Percentiles rank a stretch among this genome's conserved stretches.
Evolutionary conservation across 2,797 vertebrate species (phyloP).

Genomic region (Orientallactaga sibirica): DNA sequence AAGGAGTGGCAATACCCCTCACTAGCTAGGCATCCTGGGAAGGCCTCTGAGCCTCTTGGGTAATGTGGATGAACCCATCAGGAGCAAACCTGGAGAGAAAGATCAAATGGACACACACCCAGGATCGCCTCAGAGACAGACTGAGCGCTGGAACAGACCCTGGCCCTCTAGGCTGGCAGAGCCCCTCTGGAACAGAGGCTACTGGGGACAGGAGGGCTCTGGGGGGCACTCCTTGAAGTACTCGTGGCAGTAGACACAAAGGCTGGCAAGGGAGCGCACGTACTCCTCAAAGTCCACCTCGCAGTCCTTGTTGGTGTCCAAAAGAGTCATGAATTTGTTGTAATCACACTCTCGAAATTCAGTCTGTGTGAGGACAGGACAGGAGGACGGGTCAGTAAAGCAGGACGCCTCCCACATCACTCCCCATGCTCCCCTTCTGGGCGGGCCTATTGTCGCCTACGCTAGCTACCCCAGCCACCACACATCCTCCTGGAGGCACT

Average conservation of each 20-base stretch:
- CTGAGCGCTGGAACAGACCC: not conserved
- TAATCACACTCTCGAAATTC: slow-evolving; percentile 76
- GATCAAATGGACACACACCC: not conserved
- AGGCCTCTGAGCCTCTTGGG: not conserved
- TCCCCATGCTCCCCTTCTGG: rapidly evolving
- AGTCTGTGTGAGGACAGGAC: not conserved
- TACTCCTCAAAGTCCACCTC: slow-evolving; percentile 90
- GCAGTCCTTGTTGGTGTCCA: slow-evolving; percentile 88
- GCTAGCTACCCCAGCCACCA: not conserved
- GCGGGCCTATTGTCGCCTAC: too few relatives aligned
- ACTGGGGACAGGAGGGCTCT: slow-evolving; percentile 60
- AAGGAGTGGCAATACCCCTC: too few relatives aligned
- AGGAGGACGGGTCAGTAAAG: too few relatives aligned
- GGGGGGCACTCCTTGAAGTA: slow-evolving; percentile 72
- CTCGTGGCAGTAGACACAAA: slow-evolving; percentile 87
- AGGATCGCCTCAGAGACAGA: not conserved
- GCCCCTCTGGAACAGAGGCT: not conserved
- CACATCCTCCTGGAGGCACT: not conserved
- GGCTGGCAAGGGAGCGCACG: slow-evolving; percentile 79
- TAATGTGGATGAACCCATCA: not conserved
- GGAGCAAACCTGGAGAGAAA: not conserved
- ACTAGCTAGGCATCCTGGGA: not conserved
- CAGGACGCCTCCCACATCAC: not conserved
- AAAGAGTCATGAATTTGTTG: slow-evolving; percentile 82
- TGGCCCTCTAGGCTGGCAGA: not conserved